Conservation (phyloP, 2,113 vertebrate genomes). For the Malurus melanocephalus region DNA sequence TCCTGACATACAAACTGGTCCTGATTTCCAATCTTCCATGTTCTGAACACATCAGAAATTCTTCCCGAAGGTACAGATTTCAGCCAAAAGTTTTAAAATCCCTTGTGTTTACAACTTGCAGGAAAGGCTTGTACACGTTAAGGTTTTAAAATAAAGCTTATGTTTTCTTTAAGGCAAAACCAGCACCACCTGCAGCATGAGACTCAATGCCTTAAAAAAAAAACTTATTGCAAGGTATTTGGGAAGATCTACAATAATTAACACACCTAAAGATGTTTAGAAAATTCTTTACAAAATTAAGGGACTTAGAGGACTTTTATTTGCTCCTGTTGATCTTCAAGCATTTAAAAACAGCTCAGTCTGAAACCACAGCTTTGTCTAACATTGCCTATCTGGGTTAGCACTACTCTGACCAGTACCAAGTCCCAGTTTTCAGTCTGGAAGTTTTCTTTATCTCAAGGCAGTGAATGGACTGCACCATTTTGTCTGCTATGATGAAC, state of each 20-base stretch:
- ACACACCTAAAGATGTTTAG: not conserved
- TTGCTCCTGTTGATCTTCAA: conserved; percentile 17
- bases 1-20: conserved; percentile 75
- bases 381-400: not conserved
- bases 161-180: conserved; percentile 59
- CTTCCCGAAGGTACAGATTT: conserved; percentile 46
- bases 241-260: conserved; percentile 47
- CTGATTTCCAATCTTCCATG: conserved; percentile 69
- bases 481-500: not conserved
- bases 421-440: not conserved
- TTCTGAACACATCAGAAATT: conserved; percentile 66
- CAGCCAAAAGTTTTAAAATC: conserved; percentile 52
- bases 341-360: not conserved
- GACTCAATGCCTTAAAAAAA: conserved; percentile 29
- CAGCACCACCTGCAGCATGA: conserved; percentile 20
- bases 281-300: not conserved
- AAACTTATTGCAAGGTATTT: conserved; percentile 17
- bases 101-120: conserved; percentile 39
- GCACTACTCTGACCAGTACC: not conserved
- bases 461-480: not conserved
- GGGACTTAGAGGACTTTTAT: not conserved
- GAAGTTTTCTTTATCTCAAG: not conserved
- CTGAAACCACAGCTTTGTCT: conserved; percentile 8
- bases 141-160: conserved; percentile 51
- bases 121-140: conserved; percentile 30